Conservation (phyloP, 1,140 invertebrate genomes). For the Drosophila parvula region DNA sequence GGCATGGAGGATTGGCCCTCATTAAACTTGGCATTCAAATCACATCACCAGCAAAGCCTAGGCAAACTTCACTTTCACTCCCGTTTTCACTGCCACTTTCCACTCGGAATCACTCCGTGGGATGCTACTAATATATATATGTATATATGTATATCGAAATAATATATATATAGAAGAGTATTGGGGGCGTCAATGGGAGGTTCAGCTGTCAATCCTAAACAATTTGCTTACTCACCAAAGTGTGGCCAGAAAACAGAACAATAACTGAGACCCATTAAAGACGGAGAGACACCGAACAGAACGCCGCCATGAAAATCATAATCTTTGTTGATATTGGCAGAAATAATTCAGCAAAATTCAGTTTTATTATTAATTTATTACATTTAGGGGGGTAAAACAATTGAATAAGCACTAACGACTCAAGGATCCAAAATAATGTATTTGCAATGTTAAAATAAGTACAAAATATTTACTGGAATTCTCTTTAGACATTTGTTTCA, state of each 20-base stretch:
- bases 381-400: background rate
- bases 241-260: constrained; percentile 50
- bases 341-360: background rate
- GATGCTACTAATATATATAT: background rate
- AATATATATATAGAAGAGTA: too few species aligned
- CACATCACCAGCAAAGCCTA: constrained; percentile 45
- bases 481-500: background rate
- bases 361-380: background rate
- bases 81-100: constrained; percentile 17
- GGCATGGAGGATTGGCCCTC: constrained; percentile 41
- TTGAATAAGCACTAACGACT: background rate
- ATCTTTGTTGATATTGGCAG: background rate
- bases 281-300: constrained; percentile 44
- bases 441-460: background rate
- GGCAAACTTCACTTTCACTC: constrained; percentile 34
- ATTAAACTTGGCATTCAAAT: constrained; percentile 70
- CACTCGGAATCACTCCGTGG: constrained; percentile 10
- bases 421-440: too few species aligned
- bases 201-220: constrained; percentile 66
- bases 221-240: constrained; percentile 74
- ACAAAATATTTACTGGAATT: constrained; percentile 27
- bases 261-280: constrained; percentile 39
- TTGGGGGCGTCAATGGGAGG: background rate
- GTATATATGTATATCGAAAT: background rate
- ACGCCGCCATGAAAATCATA: constrained; percentile 9